These are phyloP conservation scores for Cryptomyrus ogoouensis DNA, from an alignment of 2,113 vertebrate genomes.

Conservation along the genomic window DNA sequence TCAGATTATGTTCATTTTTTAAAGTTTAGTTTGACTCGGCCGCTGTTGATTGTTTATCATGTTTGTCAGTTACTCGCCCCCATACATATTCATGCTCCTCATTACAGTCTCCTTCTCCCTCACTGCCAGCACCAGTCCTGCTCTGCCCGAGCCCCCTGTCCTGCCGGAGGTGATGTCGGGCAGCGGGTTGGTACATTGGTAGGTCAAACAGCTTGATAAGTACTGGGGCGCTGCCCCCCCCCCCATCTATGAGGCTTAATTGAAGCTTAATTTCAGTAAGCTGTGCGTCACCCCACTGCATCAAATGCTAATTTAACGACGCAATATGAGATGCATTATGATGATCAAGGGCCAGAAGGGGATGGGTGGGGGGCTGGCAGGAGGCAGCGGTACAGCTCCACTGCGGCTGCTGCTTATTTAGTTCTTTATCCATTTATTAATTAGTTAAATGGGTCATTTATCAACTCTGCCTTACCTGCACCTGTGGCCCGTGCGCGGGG, in stretches of 20 bases:
- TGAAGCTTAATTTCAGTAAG: slow-evolving; percentile 53
- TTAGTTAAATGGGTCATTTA: too few relatives aligned
- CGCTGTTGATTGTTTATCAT: slow-evolving; percentile 65
- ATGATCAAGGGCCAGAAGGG: slow-evolving; percentile 35
- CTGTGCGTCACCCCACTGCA: slow-evolving; percentile 40
- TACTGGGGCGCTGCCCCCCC: slow-evolving; percentile 39
- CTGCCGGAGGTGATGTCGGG: slow-evolving; percentile 48
- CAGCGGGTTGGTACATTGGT: slow-evolving; percentile 44
- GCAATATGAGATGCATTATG: slow-evolving; percentile 50
- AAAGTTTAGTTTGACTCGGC: neutral
- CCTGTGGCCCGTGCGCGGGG: too few relatives aligned
- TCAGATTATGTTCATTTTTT: neutral
- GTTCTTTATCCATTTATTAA: too few relatives aligned
- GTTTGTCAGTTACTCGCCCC: slow-evolving; percentile 58
- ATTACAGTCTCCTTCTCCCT: slow-evolving; percentile 38
- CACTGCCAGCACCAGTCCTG: neutral
- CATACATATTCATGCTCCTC: slow-evolving; percentile 65
- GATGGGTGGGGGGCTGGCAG: neutral
- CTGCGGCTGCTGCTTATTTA: too few relatives aligned
- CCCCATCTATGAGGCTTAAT: slow-evolving; percentile 54
- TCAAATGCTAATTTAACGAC: slow-evolving; percentile 58
- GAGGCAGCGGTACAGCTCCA: too few relatives aligned
- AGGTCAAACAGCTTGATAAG: slow-evolving; percentile 42
- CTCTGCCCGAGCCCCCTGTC: neutral
- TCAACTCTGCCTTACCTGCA: too few relatives aligned